Evolutionary conservation across 2,797 vertebrate species (phyloP), one percentile per base, ranked within the genome.

Genomic region (Botia kubotai): DNA sequence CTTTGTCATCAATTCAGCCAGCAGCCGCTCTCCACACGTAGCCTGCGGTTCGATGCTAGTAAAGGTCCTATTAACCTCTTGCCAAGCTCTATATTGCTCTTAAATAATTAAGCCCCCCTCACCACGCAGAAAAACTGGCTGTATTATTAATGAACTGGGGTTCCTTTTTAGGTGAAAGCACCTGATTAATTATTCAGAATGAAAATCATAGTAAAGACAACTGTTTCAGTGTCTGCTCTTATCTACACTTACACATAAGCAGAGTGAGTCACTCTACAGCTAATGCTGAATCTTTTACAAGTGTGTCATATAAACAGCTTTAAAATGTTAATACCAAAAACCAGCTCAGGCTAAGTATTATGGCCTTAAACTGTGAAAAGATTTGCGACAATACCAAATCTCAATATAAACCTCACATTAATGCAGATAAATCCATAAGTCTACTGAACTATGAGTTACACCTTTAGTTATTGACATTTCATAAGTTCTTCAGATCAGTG

Each of bases 31-130:
- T 48, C 67, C 48, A 69, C 80, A 86, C 82, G 83, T 26, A 72
- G 68, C 75, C 86, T 77, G 73, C 85, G 36, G 84, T 89, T 90
- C 87, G 83, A 80, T 80, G 82, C 84, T 84, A 87, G 90, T 88
- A 90, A 91, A 92, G 91, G 89, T 81, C 91, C 89, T 91, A 93
- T 94, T 93, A 94, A 94, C 91, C 94, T 91, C 89, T 92, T 88
- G 90, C 89, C 85, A 82, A 81, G 89, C 86, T 91, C 89, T 85
- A 90, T 93, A 94, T 93, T 94, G 92, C 93, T 89, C 84, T 83
- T 94, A 83, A 94, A 95, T 94, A 93, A 94, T 94, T 94, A 90
- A 95, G 84, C 85, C 90, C 90, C 87, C 87, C 83, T 79, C 80
- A 43, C 87, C 88, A 79, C 12, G 7, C 23, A 77, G 68, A 93